Evolutionary conservation across 2,888 invertebrate species (phyloP), one percentile per base, ranked within the genome.

Genomic region (Orthosia gothica): DNA sequence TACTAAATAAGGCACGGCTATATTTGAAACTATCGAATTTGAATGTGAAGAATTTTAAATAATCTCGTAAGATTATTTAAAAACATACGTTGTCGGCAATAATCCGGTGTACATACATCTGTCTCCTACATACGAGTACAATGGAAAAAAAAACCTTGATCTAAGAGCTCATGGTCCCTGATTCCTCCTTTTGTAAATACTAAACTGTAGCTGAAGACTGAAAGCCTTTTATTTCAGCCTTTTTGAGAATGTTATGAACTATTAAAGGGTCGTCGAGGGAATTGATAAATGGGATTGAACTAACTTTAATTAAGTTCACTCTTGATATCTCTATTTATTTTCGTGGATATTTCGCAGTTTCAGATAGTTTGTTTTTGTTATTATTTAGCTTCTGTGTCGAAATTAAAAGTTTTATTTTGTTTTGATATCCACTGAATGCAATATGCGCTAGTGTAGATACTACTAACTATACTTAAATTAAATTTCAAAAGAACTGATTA

Each of bases 161-260:
- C 40, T 40, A 40, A 40, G 40, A 40, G 9, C 40, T 40, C 9
- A 40, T 40, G 40, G 40, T 40, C 7, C 40, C 40, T 9, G 61
- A 80, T 79, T 76, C 52, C 52, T 71, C 61, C 61, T 78, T 80
- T 75, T 64, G 67, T 62, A 67, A 78, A 84, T 80, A 86, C 74
- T 70, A 80, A 75, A 68, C 75, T 70, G 68, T 61, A 54, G 50
- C 55, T 26, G 67, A 58, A 73, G 83, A 57, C 68, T 78, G 63
- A 82, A 70, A 79, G 40, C 54, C 63, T 78, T 81, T 85, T 70
- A 79, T 71, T 72, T 64, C 47, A 63, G 40, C 52, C 32, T 70
- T 76, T 74, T 76, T 72, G 64, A 49, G 61, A 71, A 63, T 69
- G 45, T 76, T 65, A 68, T 76, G 58, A 76, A 79, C 79, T 80